Evolutionary conservation across 2,888 invertebrate species (phyloP).

Genomic region (Clostera curtula): DNA sequence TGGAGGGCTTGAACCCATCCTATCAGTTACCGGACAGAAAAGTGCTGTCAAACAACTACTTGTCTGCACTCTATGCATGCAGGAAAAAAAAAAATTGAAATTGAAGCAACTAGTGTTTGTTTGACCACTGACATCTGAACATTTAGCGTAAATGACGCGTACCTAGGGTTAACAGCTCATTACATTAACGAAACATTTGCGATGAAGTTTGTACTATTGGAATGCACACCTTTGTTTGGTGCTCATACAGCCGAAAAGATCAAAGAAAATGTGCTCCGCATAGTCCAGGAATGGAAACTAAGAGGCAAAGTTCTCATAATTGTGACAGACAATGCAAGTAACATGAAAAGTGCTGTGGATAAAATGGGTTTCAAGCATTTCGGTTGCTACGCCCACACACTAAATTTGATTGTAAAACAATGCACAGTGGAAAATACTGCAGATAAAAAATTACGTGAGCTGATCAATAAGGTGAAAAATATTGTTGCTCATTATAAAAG

Average conservation of each 20-base stretch:
- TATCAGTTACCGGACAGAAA: not conserved
- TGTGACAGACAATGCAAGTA: constrained; percentile 8
- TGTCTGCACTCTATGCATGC: not conserved
- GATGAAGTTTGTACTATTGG: constrained; percentile 4
- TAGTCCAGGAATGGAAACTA: constrained; percentile 6
- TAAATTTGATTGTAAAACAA: constrained; percentile 4
- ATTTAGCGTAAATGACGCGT: not conserved
- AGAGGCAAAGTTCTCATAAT: constrained; percentile 6
- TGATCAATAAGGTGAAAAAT: constrained; percentile 6
- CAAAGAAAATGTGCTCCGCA: constrained; percentile 4
- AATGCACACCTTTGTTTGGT: constrained; percentile 5
- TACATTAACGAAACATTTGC: not conserved
- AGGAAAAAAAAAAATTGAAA: not conserved
- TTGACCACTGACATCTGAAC: too few species aligned
- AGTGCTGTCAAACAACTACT: not conserved
- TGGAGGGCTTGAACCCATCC: not conserved
- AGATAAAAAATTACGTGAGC: constrained; percentile 1
- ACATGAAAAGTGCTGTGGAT: constrained; percentile 4
- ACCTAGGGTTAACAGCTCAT: not conserved
- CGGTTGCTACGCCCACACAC: constrained; percentile 4
- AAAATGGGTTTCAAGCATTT: constrained; percentile 6
- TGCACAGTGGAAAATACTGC: constrained; percentile 7
- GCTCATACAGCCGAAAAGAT: constrained; percentile 6
- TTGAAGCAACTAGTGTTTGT: too few species aligned
- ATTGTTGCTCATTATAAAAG: constrained; percentile 10